Evolutionary conservation across 2,888 invertebrate species (phyloP).

Genomic region (Miltochrista miniata): DNA sequence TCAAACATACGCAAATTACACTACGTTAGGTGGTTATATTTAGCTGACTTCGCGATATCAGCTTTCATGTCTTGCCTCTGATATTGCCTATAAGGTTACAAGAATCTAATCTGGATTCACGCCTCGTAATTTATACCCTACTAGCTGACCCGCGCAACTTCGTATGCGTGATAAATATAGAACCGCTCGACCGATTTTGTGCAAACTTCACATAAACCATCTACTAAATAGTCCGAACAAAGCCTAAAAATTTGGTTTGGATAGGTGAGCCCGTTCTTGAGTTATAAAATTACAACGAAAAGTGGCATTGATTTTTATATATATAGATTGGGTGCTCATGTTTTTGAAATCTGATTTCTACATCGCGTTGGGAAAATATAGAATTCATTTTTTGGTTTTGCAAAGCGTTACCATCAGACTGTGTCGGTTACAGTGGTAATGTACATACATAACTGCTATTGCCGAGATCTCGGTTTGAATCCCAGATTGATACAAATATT

Average conservation of each 20-base stretch:
- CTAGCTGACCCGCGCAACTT: no score
- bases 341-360: background rate
- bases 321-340: background rate
- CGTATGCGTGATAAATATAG: no score
- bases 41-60: constrained; percentile 18
- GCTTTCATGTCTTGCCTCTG: background rate
- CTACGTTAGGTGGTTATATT: constrained; percentile 18
- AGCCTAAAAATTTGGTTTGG: no score
- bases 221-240: no score
- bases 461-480: background rate
- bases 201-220: no score
- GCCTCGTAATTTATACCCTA: constrained; percentile 1
- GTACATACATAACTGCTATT: background rate
- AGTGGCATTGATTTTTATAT: no score
- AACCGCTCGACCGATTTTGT: no score
- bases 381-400: background rate
- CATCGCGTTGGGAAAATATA: background rate
- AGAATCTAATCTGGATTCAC: constrained; percentile 2
- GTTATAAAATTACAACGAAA: no score
- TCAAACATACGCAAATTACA: constrained; percentile 7
- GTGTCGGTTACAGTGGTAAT: background rate
- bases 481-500: background rate
- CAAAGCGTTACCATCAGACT: no score
- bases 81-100: background rate
- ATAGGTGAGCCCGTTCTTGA: no score